Evolutionary conservation across 2,797 vertebrate species (phyloP).

Genomic region (Rhinatrema bivittatum): DNA sequence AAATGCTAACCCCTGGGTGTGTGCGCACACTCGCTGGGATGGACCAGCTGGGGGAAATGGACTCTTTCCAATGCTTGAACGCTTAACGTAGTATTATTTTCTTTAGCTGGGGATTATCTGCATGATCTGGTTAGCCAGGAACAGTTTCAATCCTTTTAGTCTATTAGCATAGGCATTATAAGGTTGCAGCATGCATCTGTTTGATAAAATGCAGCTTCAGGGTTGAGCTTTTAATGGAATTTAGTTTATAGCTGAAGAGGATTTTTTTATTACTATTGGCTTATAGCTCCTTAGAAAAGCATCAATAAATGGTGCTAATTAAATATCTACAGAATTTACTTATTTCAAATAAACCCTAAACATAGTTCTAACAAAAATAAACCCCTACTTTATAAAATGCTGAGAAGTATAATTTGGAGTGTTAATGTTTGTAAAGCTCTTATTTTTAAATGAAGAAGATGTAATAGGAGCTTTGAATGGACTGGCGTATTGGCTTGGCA

Average conservation of each 20-base stretch:
- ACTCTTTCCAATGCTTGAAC: conserved; percentile 17
- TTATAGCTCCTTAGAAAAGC: conserved; percentile 32
- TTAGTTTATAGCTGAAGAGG: conserved; percentile 19
- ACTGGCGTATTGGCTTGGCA: no score
- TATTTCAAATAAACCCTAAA: conserved; percentile 30
- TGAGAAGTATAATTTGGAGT: conserved; percentile 13
- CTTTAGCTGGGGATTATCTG: conserved; percentile 6
- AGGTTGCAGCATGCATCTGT: conserved; percentile 21
- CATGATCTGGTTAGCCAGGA: conserved; percentile 1
- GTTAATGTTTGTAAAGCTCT: conserved; percentile 6
- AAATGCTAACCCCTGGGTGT: accelerated
- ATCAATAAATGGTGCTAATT: conserved; percentile 42
- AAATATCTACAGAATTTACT: conserved; percentile 36
- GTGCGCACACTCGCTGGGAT: background rate
- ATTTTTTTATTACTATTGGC: conserved; percentile 36
- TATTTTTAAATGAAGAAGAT: conserved; percentile 31
- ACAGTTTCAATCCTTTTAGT: conserved; percentile 23
- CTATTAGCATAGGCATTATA: conserved; percentile 17
- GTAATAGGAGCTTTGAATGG: conserved; percentile 13
- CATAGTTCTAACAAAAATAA: conserved; percentile 48
- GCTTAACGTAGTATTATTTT: conserved; percentile 1
- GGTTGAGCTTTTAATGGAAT: conserved; percentile 10
- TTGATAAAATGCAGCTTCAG: conserved; percentile 32
- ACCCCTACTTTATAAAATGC: conserved; percentile 24
- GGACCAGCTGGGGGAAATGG: conserved; percentile 5